Percentiles rank a stretch among this genome's conserved stretches.
Conservation (phyloP, 1,140 invertebrate genomes). For the Sesamia nonagrioides region DNA sequence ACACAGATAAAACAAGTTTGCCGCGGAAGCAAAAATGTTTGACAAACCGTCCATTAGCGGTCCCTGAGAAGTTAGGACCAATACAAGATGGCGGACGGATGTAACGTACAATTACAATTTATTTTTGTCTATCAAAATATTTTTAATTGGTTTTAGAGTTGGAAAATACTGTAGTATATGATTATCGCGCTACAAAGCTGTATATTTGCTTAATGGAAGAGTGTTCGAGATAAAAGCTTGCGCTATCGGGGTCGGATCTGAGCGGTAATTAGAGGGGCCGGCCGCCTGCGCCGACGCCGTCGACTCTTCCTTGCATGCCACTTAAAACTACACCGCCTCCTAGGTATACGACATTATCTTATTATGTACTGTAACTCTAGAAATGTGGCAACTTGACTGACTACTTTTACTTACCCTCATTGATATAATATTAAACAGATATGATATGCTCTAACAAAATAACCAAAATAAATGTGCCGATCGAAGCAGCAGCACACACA, state of each 20-base stretch:
- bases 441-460: no score
- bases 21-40: conserved; percentile 76
- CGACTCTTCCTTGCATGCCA: conserved; percentile 76
- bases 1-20: conserved; percentile 61
- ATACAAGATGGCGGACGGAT: conserved; percentile 65
- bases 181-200: conserved; percentile 80
- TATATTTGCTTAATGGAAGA: conserved; percentile 87
- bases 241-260: conserved; percentile 78
- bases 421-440: no score
- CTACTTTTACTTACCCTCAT: conserved; percentile 11
- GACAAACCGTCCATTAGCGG: conserved; percentile 72
- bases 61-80: conserved; percentile 51
- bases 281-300: conserved; percentile 49
- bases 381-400: conserved; percentile 40
- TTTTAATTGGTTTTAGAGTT: conserved; percentile 84
- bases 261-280: conserved; percentile 80
- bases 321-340: conserved; percentile 81
- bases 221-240: conserved; percentile 82
- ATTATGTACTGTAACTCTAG: conserved; percentile 66
- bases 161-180: conserved; percentile 81
- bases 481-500: no score
- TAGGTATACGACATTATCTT: conserved; percentile 63
- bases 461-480: no score
- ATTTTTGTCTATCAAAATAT: conserved; percentile 86
- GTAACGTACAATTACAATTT: conserved; percentile 74